Base-by-base conservation (phyloP, 92 coral and sea anemone species). In the Porites rus region DNA sequence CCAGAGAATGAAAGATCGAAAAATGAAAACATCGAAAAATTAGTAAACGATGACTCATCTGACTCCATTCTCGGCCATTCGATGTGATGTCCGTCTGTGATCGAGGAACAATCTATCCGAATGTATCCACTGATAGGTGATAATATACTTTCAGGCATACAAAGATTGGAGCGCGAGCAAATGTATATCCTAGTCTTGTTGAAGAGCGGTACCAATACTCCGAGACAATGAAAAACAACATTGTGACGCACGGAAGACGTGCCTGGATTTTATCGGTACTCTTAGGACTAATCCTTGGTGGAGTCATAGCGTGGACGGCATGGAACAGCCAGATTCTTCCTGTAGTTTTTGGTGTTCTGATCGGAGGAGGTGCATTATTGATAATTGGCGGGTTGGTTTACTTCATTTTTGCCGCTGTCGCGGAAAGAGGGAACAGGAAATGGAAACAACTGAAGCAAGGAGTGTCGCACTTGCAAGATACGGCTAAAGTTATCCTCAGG, bases 201-300 rank as follows among this genome's bases (percentile, higher is more conserved):
- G 67, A 69, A 50, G 6, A 7, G 31, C 76, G 72, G 1, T 52
- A 80, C 65, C 43, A 24, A 12, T 18, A 67, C 76, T 24, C 76
- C 51, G 25, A 16, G 21, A 54, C 7, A 25, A 80, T 69, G 76
- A 69, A 67, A 53, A 61, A 18, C 2, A 21, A 68, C 68, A 68
- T 80, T 54, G 76, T 54, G 13, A 51, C n/a, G 38, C 85, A 80
- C 17, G 85, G 54, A 6, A 28, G n/a, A 56, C 68, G 56, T 16
- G 76, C 85, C 17, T 50, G 52, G 66, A 8, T 68, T 16, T 66
- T 76, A 12, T 53, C 76, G 4, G 22, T 80, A 1, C 11, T 80
- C 12, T 22, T 80, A 17, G 85, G 85, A 54, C 53, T 80, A 66
- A 68, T 68, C 12, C 28, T 80, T 7, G 85, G 85, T 11, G 85